Evolutionary conservation across 1,140 invertebrate genomes (phyloP), one percentile per base, ranked within the genome.

Genomic region (Zaprionus tsacasi): DNA sequence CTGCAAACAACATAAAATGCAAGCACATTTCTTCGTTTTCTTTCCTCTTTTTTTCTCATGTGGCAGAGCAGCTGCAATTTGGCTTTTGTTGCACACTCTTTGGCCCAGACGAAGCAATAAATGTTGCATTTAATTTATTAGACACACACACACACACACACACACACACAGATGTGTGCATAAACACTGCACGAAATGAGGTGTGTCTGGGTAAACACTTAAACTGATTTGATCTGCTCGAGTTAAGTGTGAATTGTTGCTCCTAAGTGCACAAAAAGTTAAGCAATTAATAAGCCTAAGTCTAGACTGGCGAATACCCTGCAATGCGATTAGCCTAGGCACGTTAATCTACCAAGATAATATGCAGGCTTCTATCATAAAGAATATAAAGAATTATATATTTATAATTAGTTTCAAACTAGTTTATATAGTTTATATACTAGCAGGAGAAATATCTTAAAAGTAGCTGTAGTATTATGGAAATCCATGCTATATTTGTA

Each of bases 111-210:
- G 63, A 85, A 88, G 85, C 75, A 89, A 89, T 89, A 88, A 88
- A 88, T 85, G 85, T 89, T 89, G 81, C 85, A 89, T 81, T 81
- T 81, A 73, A 89, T 87, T 78, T 88, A 87, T 88, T 88, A 86
- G 65, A n/a, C n/a, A n/a, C n/a, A n/a, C 56, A 52, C 55, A 38
- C 21, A 48, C 56, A 30, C 27, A 54, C 17, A 38, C 54, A 35
- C 4, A 21, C 56, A 58, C 6, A 58, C 15, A 38, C 6, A 40
- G 8, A 36, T 11, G 6, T 12, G 15, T 58, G 5, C 12, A 58
- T 11, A 38, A 57, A 55, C 52, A 55, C 12, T 55, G 54, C 52
- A 21, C 68, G 25, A 78, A 81, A 71, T 71, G 65, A 63, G 70
- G 27, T 55, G 70, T 69, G 65, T 56, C 57, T 68, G 38, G 11